Evolutionary conservation across 2,113 vertebrate genomes (phyloP), one percentile per base, ranked within the genome.

Genomic region (Alaudala cheleensis): DNA sequence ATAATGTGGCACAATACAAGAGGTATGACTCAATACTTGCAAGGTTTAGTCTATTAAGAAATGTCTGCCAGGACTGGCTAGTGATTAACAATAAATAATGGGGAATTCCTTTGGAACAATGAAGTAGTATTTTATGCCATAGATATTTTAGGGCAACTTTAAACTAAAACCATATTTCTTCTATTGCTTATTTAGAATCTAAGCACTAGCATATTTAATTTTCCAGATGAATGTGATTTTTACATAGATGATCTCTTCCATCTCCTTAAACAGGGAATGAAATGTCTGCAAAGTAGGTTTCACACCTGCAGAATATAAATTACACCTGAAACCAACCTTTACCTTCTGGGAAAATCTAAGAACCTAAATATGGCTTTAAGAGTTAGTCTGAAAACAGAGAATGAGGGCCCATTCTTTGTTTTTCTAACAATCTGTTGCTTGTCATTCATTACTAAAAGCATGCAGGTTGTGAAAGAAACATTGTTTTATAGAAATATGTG

Each of bases 21-120:
- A 96, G 39, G 62, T 65, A 64, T 67, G 40, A 60, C 79, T 95
- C 37, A 64, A 14, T 57, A 54, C 57, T 77, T 90, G 60, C 29
- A 88, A 60, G 51, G 54, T 78, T 92, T 50, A 47, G 51, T 25
- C 54, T 77, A 16, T 42, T 86, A 64, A 82, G 70, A 72, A 51
- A 72, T 49, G 79, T 90, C 87, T 95, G 56, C 62, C 83, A 86
- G 70, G 50, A 69, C 58, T 70, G 42, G 47, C 21, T 82, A 51
- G 71, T 62, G 8, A 62, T 93, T 78, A 50, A 78, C n/a, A 81
- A 54, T 71, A 81, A 88, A 71, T 53, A 62, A 81, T 40, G 57
- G 67, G 51, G 79, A 92, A 93, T 92, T 91, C 71, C 60, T 90
- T 70, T 90, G 81, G 58, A 45, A 88, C 45, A 82, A 81, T 62